Evolutionary conservation across 2,797 vertebrate species (phyloP), one percentile per base, ranked within the genome.

Genomic region (Kryptolebias ocellatus): DNA sequence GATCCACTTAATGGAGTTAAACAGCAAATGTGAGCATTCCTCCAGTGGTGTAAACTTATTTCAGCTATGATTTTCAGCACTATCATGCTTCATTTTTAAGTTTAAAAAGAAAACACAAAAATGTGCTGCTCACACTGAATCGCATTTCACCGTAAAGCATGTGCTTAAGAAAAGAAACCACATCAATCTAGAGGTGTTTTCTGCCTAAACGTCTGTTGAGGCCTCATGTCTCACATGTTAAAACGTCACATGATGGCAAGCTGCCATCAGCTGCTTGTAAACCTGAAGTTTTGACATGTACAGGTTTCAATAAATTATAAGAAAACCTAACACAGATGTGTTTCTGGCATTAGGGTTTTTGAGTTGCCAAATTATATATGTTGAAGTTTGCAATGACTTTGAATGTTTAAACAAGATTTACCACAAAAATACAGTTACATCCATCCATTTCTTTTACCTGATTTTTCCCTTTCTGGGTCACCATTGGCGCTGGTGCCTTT

Each of bases 311-410:
- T 60, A 67, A 72, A 80, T 73, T 66, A 61, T 29, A 20, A 27
- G 61, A 37, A 80, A 86, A 87, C 75, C 55, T 51, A 72, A 80
- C 53, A 74, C 85, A 80, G 79, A 62, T 83, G 78, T 53, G 27
- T 67, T 66, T 57, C 7, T 54, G 53, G 54, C 64, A 76, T 71
- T 69, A 82, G 31, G 50, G 61, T 53, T 64, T 87, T 78, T 82
- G 54, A 70, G 54, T 70, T 82, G 78, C 85, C 80, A 70, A 71
- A 53, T 51, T 28, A 70, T 82, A 78, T 72, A 68, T 74, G 69
- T 46, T 76, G 78, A 81, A 74, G 76, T 83, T 84, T 54, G 46
- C 70, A 70, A 60, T 62, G 62, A 83, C 83, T 83, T 85, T 84
- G 64, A 83, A 81, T 51, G 58, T 78, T 74, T 86, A 85, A 80